A percentile compares a stretch with the other conserved stretches of the same genome.
Conservation (phyloP, 2,888 invertebrate genomes). For the Acrocyrtus sp. region DNA sequence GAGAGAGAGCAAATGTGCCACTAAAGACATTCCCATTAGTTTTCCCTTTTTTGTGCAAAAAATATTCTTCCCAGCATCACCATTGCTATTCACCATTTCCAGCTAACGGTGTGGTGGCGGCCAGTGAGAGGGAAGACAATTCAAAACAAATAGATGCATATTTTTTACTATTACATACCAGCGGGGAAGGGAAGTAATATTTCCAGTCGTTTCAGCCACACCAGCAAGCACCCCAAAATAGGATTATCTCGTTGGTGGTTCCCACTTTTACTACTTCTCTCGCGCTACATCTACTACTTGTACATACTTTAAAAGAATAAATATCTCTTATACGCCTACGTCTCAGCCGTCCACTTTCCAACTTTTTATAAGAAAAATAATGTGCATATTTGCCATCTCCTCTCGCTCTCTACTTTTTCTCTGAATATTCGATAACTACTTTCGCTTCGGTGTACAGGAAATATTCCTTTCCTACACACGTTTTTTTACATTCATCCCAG, state of each 20-base stretch:
- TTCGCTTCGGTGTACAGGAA: conserved; percentile 23
- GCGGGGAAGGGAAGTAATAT: conserved; percentile 57
- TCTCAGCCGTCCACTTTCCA: no score
- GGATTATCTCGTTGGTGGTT: conserved; percentile 46
- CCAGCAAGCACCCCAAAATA: conserved; percentile 37
- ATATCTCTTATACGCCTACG: no score
- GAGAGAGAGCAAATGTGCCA: conserved; percentile 46
- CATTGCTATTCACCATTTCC: no score
- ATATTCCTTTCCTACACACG: conserved; percentile 7
- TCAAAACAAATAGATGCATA: no score
- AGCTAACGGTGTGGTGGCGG: no score
- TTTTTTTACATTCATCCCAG: neutral
- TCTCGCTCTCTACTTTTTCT: neutral
- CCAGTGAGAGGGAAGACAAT: conserved; percentile 4
- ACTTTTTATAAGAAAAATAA: no score
- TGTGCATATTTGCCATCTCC: conserved; percentile 6
- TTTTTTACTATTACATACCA: no score
- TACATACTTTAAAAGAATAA: no score
- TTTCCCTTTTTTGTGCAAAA: conserved; percentile 46
- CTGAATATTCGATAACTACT: conserved; percentile 34
- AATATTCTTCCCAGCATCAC: no score
- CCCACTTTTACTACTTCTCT: no score
- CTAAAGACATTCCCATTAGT: conserved; percentile 50
- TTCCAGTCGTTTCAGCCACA: conserved; percentile 61
- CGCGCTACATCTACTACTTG: no score